Conservation (phyloP, 2,888 invertebrate species). For the Dioctria rufipes region DNA sequence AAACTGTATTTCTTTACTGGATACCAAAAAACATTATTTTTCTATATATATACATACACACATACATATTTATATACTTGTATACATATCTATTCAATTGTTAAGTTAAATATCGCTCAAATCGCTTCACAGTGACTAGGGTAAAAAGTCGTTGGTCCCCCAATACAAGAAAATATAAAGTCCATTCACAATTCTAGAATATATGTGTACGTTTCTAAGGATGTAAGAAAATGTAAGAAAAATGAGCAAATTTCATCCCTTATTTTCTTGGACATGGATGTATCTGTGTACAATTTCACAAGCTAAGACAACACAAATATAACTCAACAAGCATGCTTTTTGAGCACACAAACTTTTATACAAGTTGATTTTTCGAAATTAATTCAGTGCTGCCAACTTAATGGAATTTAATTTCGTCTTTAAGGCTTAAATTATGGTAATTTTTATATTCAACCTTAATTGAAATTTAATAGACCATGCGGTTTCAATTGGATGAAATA, state of each 20-base stretch:
- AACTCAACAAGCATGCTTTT: slow-evolving; percentile 35
- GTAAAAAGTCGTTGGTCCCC: no score
- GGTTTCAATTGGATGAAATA: no score
- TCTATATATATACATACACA: no score
- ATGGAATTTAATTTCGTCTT: slow-evolving; percentile 1
- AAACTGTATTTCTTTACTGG: no score
- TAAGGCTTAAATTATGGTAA: no score
- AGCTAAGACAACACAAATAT: neutral
- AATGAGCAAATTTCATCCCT: slow-evolving; percentile 23
- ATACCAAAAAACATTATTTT: no score
- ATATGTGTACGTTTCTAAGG: neutral
- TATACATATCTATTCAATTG: no score
- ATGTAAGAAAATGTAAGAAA: neutral
- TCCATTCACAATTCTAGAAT: slow-evolving; percentile 24
- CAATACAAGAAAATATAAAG: neutral
- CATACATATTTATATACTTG: no score
- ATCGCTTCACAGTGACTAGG: no score
- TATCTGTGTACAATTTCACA: neutral
- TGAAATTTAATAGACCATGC: no score
- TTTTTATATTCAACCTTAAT: no score
- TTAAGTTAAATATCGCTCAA: no score
- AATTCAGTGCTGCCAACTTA: slow-evolving; percentile 34
- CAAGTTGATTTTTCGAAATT: slow-evolving; percentile 5
- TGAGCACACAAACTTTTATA: slow-evolving; percentile 29
- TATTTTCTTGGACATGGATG: neutral